Evolutionary conservation across 2,113 vertebrate species (phyloP), one percentile per base, ranked within the genome.

Genomic region (Saguinus midas): DNA sequence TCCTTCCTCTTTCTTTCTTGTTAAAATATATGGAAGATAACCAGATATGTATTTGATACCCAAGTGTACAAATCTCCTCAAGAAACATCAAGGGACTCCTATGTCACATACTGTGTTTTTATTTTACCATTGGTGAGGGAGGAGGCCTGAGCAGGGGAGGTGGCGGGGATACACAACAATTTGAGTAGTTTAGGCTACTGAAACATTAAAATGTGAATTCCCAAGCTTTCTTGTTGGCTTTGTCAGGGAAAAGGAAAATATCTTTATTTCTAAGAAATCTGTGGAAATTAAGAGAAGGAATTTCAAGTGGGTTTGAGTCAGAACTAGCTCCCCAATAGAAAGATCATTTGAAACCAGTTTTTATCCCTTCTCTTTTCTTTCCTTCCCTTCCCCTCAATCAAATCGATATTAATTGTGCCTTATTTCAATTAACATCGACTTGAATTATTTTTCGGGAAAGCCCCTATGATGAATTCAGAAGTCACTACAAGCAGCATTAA

Each of bases 341-440:
- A 97, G 98, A 93, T 98, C 97, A 98, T 96, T 98, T 98, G 97
- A 98, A 98, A 98, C 98, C 98, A 98, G 98, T 98, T 98, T 98
- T 97, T 91, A 96, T 58, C 73, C 40, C 73, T 76, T 86, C 55
- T 66, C 43, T 45, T 97, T 92, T 90, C 48, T 92, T 93, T 83
- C 48, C 90, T 97, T 97, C 37, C 37, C 96, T 97, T 97, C 96
- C 98, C 98, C 98, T 98, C 98, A 98, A 98, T 98, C 98, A 96
- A 97, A 99, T 98, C 98, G 97, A 98, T 99, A 99, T 99, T 99
- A 99, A 99, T 99, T 98, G 99, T 99, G 99, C 99, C 99, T 99
- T 99, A 99, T 99, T 99, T 99, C 95, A 98, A 98, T 99, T 99
- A 97, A 40, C 97, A 98, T 99, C 98, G 98, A 99, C 99, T 99